Conservation (phyloP, 2,797 vertebrate genomes). For the Phrynocephalus vlangalii region DNA sequence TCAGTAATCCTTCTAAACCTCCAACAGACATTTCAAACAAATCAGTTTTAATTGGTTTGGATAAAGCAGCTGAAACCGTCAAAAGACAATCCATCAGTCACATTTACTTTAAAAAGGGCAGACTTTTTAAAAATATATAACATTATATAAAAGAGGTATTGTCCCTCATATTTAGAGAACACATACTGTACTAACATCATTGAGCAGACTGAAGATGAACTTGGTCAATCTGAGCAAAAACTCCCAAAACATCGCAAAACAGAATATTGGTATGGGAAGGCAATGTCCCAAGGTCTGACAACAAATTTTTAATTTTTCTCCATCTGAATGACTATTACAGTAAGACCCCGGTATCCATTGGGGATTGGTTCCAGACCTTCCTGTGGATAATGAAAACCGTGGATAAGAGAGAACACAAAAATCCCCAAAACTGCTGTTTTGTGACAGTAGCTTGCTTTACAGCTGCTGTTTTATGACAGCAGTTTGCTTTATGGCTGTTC, state of each 20-base stretch:
- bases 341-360: too few species aligned
- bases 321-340: neutral
- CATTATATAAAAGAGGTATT: conserved; percentile 18
- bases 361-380: too few species aligned
- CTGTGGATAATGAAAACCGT: too few species aligned
- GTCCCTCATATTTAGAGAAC: conserved; percentile 23
- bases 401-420: too few species aligned
- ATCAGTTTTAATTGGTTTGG: conserved; percentile 12
- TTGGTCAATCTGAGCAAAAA: conserved; percentile 62
- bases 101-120: conserved; percentile 43
- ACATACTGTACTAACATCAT: conserved; percentile 8
- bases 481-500: too few species aligned
- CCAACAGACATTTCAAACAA: conserved; percentile 9
- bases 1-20: neutral
- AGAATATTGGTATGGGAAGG: conserved; percentile 22
- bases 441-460: too few species aligned
- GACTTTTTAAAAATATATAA: neutral
- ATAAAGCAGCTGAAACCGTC: neutral
- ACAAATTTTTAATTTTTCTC: neutral
- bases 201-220: conserved; percentile 50
- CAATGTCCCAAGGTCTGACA: neutral
- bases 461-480: too few species aligned
- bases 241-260: neutral
- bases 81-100: conserved; percentile 39
- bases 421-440: too few species aligned